A percentile compares a stretch with the other conserved stretches of the same genome.
phyloP scores from a whole-genome alignment of 2,888 invertebrate genomes.

The Pammene fasciana region DNA sequence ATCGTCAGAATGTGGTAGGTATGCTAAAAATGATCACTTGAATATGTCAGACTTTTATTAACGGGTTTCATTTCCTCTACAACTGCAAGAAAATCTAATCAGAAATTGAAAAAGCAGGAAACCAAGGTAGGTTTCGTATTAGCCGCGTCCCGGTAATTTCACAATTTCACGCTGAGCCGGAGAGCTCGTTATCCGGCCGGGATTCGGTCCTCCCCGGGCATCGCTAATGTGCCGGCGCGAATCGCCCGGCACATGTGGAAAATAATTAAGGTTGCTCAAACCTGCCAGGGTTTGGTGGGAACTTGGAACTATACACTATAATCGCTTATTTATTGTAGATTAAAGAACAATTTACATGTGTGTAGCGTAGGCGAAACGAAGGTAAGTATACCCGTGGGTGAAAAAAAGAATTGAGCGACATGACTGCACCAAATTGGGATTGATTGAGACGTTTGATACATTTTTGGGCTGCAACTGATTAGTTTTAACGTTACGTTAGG shows the following conservation, averaged over 20 bases:
- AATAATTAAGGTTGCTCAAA: conserved; percentile 72
- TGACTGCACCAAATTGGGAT: conserved; percentile 26
- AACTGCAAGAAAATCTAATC: background rate
- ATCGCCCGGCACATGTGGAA: conserved; percentile 74
- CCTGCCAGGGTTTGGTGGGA: conserved; percentile 66
- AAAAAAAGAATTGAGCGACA: conserved; percentile 17
- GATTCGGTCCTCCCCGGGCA: conserved; percentile 67
- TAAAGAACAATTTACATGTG: conserved; percentile 40
- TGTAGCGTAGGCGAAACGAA: conserved; percentile 12
- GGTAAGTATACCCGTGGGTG: conserved; percentile 18
- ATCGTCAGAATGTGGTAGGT: too few relatives aligned
- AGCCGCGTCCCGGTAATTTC: conserved; percentile 69
- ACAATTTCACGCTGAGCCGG: conserved; percentile 79
- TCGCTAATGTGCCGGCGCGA: conserved; percentile 76
- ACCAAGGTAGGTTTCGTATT: conserved; percentile 52
- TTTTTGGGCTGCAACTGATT: conserved; percentile 8
- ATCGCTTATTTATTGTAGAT: conserved; percentile 59
- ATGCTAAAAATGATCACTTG: too few relatives aligned
- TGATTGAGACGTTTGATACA: conserved; percentile 30
- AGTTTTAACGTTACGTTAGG: background rate
- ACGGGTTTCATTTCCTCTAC: background rate
- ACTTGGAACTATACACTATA: conserved; percentile 51
- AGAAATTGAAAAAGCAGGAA: conserved; percentile 4
- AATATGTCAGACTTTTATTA: too few relatives aligned
- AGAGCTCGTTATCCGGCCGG: conserved; percentile 74